Base-by-base conservation (phyloP, 1,140 invertebrate species). In the Monochamus saltuarius region DNA sequence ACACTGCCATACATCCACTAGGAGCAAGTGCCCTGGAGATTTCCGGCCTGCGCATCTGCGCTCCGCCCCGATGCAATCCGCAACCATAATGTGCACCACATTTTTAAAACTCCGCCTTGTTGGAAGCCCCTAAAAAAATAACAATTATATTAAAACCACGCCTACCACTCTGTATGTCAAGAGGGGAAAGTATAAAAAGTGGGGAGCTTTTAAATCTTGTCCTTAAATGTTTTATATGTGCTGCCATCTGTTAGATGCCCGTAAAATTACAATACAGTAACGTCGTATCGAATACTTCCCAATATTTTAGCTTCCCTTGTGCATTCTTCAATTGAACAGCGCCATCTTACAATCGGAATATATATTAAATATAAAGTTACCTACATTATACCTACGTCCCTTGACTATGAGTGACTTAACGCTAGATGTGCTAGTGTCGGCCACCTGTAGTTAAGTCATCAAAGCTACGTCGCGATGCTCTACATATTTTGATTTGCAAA, bases 21-120 rank as follows among this genome's bases (percentile, higher is more conserved):
- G 22, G 22, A 29, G 22, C 22, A 29, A 29, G 22, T 29, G 22
- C 22, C 29, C 37, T 38, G 37, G 51, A 34, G 51, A 53, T 53
- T 53, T 53, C 51, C 51, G 51, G 51, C 35, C 16, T 34, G 36
- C 22, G 22, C 22, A 29, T 3, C 22, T 29, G 51, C 29, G 35
- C 51, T 38, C 51, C 51, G 51, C 51, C 51, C 49, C 51, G 35
- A 46, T 14, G 9, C 37, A 16, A 39, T 14, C 51, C 37, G 51
- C 51, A 29, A 29, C 22, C 22, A 29, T 29, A 29, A 29, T 29
- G 22, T 29, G 22, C 51, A 53, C 51, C 51, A 53, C 40, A 53
- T 53, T 53, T 53, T 53, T 53, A 53, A 53, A 53, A 53, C 51
- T 53, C 51, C 51, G 51, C 51, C 51, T 53, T 22, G 37, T 16